Conservation (phyloP, 64 coral and sea anemone genomes). For the Dendrophyllia cribrosa region DNA sequence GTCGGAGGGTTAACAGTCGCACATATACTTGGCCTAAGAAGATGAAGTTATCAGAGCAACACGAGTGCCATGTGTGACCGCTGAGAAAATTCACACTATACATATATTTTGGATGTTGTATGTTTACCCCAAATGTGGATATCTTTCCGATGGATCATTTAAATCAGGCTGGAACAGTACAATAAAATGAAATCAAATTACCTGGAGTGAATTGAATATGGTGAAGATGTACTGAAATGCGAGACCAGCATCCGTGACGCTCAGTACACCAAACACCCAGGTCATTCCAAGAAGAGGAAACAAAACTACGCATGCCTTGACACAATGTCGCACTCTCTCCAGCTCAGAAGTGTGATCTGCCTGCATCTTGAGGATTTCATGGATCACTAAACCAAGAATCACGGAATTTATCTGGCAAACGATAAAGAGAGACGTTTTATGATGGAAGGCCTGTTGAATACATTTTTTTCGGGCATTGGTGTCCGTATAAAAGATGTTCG, state of each 20-base stretch:
- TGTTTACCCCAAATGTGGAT: too few species aligned
- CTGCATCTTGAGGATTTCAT: constrained; percentile 65
- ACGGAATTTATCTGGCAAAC: constrained; percentile 37
- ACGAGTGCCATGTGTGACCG: too few species aligned
- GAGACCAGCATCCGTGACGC: constrained; percentile 42
- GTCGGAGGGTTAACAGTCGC: too few species aligned
- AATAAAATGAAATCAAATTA: background rate
- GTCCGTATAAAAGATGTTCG: too few species aligned
- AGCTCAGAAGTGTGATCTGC: constrained; percentile 16
- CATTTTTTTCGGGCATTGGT: background rate
- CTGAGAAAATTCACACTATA: too few species aligned
- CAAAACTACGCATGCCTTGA: constrained; percentile 26
- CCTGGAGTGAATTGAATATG: constrained; percentile 71
- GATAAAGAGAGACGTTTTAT: background rate
- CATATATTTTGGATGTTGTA: too few species aligned
- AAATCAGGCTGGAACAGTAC: background rate
- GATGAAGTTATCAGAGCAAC: too few species aligned
- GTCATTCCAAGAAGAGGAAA: constrained; percentile 62
- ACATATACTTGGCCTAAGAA: too few species aligned
- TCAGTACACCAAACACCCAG: constrained; percentile 46
- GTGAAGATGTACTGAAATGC: constrained; percentile 75
- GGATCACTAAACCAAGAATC: constrained; percentile 41
- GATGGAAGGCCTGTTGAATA: background rate
- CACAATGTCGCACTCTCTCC: constrained; percentile 2
- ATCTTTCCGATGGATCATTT: too few species aligned